Base-by-base conservation (phyloP, 2,888 invertebrate genomes). In the Andrena hattorfiana region DNA sequence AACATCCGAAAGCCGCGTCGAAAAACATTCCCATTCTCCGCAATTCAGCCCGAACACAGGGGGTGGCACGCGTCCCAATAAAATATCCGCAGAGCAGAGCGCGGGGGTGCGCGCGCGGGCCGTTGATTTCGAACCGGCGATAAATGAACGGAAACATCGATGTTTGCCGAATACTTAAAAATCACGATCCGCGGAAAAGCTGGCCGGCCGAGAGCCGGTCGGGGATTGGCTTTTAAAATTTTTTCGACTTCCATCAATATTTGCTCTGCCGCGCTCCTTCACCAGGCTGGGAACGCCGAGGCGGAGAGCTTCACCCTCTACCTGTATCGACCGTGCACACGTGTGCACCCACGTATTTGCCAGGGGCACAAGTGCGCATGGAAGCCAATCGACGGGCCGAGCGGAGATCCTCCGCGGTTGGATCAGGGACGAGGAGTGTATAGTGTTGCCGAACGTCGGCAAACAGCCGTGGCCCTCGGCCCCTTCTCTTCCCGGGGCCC, bases 241-340 rank as follows among this genome's bases (percentile, higher is more conserved):
- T 84, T 87, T 87, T 87, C 82, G 69, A 87, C 87, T 85, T 87
- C 83, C 81, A 84, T 80, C 87, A 88, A 88, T 88, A 88, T 88
- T 88, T 87, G 77, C 78, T 81, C 77, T 81, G 64, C 28, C 83
- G 63, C 75, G 74, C 81, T 84, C 69, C 70, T 51, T 35, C 77
- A 49, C 64, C 67, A 20, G 62, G 68, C 73, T 85, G 83, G 75
- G 81, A 83, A 78, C 79, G 70, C 68, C 70, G 80, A 84, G 73
- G 73, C 82, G 67, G 71, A 71, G 69, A 49, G 66, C 54, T 73
- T 75, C 79, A 71, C 76, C 74, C 80, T 78, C 79, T 80, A 84
- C 85, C 84, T 84, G 79, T 69, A 77, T 80, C 75, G 68, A 79
- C 87, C 69, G 64, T 66, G 68, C 72, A 73, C 85, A 80, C 85